These are phyloP conservation scores for Timema cristinae DNA, from an alignment of 2,888 invertebrate species.

Conservation along the genomic window DNA sequence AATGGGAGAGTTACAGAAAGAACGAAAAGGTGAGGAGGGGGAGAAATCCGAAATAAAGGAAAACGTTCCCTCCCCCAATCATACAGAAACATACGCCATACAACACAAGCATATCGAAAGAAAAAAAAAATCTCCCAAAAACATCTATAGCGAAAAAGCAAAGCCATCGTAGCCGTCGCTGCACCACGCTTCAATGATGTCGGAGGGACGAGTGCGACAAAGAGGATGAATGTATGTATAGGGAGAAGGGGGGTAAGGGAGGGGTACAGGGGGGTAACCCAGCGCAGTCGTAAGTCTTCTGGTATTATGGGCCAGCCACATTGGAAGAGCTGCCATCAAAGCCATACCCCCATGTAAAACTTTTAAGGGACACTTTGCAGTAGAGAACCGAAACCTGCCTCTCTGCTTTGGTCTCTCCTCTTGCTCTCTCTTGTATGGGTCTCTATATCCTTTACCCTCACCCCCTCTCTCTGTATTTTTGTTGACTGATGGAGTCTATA, in stretches of 20 bases:
- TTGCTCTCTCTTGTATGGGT: conserved; percentile 5
- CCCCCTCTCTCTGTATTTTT: background rate
- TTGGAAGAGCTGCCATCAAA: conserved; percentile 64
- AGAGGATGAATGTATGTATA: background rate
- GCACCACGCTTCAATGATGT: background rate
- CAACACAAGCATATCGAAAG: too few relatives aligned
- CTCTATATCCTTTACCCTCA: conserved; percentile 6
- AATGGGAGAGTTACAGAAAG: too few relatives aligned
- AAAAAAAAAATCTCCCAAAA: too few relatives aligned
- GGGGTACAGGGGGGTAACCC: conserved; percentile 35
- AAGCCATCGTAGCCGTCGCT: too few relatives aligned
- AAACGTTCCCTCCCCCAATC: too few relatives aligned
- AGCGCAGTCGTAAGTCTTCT: conserved; percentile 59
- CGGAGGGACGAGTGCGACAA: conserved; percentile 8
- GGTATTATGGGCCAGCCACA: conserved; percentile 62
- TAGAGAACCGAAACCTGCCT: conserved; percentile 18
- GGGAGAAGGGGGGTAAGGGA: conserved; percentile 8
- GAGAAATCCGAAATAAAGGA: too few relatives aligned
- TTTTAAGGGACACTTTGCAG: conserved; percentile 33
- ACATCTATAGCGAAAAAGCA: too few relatives aligned
- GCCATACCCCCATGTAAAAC: conserved; percentile 43
- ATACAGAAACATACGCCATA: too few relatives aligned
- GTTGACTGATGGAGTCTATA: conserved; percentile 7
- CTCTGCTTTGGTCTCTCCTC: conserved; percentile 19
- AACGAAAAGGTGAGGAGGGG: too few relatives aligned